phyloP scores from a whole-genome alignment of 2,113 vertebrate species.

The Petrocephalus zakoni region DNA sequence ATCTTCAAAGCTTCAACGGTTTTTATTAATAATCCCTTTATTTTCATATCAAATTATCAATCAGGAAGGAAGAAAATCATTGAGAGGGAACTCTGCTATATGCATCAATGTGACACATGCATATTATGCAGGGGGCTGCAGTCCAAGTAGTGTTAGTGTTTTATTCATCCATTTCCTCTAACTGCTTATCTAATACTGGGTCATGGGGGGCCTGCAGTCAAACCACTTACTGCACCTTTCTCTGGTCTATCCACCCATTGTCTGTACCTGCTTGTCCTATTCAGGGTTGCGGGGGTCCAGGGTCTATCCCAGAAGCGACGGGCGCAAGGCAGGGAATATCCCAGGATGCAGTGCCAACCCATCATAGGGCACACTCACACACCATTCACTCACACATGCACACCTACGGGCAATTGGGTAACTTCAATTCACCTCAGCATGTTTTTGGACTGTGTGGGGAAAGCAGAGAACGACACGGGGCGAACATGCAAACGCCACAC shows the following conservation, averaged over 20 bases:
- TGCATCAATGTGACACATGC: background rate
- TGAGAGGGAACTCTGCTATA: background rate
- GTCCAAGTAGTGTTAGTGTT: background rate
- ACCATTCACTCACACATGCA: background rate
- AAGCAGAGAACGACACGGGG: background rate
- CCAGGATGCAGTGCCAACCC: background rate
- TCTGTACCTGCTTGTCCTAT: background rate
- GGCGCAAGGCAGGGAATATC: background rate
- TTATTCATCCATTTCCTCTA: background rate
- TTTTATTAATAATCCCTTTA: conserved; percentile 1
- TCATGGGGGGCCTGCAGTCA: background rate
- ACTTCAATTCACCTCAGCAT: background rate
- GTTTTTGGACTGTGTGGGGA: background rate
- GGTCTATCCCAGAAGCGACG: background rate
- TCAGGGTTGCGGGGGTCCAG: background rate
- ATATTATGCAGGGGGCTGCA: background rate
- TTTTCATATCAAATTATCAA: background rate
- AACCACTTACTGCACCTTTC: background rate
- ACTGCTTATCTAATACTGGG: background rate
- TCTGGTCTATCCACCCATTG: background rate
- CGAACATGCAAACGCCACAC: background rate
- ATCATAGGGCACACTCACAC: background rate
- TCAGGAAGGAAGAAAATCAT: conserved; percentile 4
- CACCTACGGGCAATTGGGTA: background rate
- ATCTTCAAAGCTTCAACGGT: background rate